Conservation (phyloP, 2,888 invertebrate genomes). For the Mylabris sibirica region DNA sequence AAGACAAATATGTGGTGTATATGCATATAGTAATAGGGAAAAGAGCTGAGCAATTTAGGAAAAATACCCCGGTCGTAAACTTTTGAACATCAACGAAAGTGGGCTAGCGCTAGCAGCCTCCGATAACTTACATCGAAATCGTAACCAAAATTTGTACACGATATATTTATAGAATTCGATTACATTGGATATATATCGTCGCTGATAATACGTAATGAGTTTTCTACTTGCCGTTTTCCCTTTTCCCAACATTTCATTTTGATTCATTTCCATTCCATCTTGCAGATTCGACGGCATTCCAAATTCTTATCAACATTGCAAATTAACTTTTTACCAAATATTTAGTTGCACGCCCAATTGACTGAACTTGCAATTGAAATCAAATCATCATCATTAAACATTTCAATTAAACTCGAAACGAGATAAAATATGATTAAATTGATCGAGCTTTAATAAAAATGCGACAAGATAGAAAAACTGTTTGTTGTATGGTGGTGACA, state of each 20-base stretch:
- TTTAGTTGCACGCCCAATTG: slow-evolving; percentile 13
- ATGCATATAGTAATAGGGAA: not conserved
- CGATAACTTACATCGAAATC: slow-evolving; percentile 32
- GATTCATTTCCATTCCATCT: slow-evolving; percentile 12
- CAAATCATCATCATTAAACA: slow-evolving; percentile 10
- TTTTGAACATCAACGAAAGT: slow-evolving; percentile 25
- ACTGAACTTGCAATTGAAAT: slow-evolving; percentile 6
- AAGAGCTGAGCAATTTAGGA: slow-evolving; percentile 26
- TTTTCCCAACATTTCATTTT: not conserved
- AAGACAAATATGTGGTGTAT: not conserved
- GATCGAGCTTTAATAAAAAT: not conserved
- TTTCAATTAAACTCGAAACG: slow-evolving; percentile 11
- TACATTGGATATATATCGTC: slow-evolving; percentile 11
- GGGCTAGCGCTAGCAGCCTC: too few relatives aligned
- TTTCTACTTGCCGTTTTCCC: slow-evolving; percentile 12
- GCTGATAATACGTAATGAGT: slow-evolving; percentile 25
- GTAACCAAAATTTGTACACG: slow-evolving; percentile 42
- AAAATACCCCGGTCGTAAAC: slow-evolving; percentile 28
- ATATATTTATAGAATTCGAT: slow-evolving; percentile 35
- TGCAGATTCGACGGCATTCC: not conserved
- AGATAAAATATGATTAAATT: not conserved
- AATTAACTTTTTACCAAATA: slow-evolving; percentile 18
- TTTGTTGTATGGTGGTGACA: too few relatives aligned
- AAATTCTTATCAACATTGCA: slow-evolving; percentile 15
- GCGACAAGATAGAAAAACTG: not conserved